A percentile compares a stretch with the other conserved stretches of the same genome.
Evolutionary conservation across 1,140 invertebrate genomes (phyloP).

Genomic region (Mamestra configurata): DNA sequence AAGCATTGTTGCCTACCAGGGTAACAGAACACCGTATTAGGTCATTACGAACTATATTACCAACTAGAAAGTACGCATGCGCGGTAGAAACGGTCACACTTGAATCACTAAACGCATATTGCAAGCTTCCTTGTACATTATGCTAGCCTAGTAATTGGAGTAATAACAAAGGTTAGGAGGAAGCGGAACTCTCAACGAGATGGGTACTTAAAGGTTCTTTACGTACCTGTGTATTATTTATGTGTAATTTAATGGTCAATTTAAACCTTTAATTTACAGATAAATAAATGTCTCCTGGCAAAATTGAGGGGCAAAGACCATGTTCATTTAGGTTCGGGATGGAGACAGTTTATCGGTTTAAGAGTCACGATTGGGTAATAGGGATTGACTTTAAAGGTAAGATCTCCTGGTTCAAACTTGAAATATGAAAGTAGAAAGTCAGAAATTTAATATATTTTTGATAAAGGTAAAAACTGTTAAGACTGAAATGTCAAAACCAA

Average conservation of each 20-base stretch:
- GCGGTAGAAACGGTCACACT: conserved; percentile 50
- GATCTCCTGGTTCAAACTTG: not conserved
- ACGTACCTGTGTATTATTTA: not conserved
- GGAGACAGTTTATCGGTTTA: not conserved
- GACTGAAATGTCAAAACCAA: too few species aligned
- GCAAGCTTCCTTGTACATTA: conserved; percentile 54
- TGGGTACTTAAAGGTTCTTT: conserved; percentile 14
- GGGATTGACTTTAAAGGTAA: not conserved
- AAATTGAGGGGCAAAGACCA: conserved; percentile 11
- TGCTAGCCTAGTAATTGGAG: conserved; percentile 50
- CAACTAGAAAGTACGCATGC: conserved; percentile 34
- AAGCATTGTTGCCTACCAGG: conserved; percentile 48
- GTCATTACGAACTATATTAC: conserved; percentile 44
- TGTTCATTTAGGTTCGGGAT: not conserved
- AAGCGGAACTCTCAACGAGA: conserved; percentile 40
- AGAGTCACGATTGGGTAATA: not conserved
- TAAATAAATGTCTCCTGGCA: conserved; percentile 4
- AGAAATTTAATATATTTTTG: too few species aligned
- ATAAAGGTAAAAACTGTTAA: too few species aligned
- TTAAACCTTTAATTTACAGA: conserved; percentile 10
- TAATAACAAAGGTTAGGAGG: conserved; percentile 45
- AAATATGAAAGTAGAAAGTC: not conserved
- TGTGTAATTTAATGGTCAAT: not conserved
- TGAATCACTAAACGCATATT: conserved; percentile 56
- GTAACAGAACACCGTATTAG: conserved; percentile 46